Conservation (phyloP, 2,888 invertebrate genomes). For the Drosophila prostipennis region DNA sequence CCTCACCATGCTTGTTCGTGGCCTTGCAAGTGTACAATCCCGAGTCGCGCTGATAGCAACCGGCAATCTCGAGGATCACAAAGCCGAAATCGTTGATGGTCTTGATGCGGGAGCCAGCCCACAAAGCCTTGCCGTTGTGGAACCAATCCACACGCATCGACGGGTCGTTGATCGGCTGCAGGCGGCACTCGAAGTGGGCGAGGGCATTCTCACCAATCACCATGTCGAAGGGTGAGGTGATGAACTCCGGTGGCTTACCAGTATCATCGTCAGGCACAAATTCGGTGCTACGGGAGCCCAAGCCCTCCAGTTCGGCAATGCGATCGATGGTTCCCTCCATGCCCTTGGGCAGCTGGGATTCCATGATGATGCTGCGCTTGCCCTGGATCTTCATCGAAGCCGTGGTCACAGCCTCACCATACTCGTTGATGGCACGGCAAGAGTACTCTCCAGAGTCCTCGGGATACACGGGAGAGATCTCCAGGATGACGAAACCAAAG, state of each 20-base stretch:
- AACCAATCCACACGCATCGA: constrained; percentile 98
- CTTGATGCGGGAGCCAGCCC: constrained; percentile 96
- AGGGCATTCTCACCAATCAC: constrained; percentile 93
- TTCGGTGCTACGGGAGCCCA: constrained; percentile 89
- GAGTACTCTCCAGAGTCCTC: constrained; percentile 97
- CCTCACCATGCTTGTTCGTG: constrained; percentile 95
- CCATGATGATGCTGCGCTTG: constrained; percentile 95
- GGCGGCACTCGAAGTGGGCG: constrained; percentile 96
- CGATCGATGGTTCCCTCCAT: constrained; percentile 97
- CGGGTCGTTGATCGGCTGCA: constrained; percentile 95
- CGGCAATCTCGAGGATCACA: constrained; percentile 97
- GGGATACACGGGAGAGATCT: constrained; percentile 98
- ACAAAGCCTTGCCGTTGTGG: constrained; percentile 97
- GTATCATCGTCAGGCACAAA: constrained; percentile 91
- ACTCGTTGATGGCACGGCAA: constrained; percentile 94
- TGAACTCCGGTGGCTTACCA: constrained; percentile 95
- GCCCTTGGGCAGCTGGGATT: constrained; percentile 95
- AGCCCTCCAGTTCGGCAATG: constrained; percentile 95
- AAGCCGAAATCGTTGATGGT: constrained; percentile 99
- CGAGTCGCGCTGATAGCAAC: constrained; percentile 96
- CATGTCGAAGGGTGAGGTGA: constrained; percentile 93
- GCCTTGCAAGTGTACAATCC: constrained; percentile 97
- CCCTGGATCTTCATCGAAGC: constrained; percentile 95
- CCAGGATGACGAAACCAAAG: constrained; percentile 98
- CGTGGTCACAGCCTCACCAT: constrained; percentile 95